phyloP scores from a whole-genome alignment of 1,140 invertebrate species.

The Calycopis cecrops region DNA sequence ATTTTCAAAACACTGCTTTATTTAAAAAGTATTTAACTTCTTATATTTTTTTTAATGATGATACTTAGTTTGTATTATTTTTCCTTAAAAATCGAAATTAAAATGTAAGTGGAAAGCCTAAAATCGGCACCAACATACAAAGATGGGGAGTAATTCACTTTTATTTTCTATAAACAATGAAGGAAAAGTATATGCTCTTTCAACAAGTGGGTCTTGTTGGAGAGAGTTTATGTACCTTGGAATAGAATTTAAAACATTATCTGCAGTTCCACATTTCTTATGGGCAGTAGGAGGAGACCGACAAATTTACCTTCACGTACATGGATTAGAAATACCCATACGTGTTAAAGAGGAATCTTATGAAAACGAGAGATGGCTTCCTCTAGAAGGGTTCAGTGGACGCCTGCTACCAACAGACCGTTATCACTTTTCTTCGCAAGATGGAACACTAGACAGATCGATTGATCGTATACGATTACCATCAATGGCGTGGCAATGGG shows the following conservation, averaged over 20 bases:
- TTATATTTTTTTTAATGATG: no score
- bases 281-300: slow-evolving; percentile 95
- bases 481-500: slow-evolving; percentile 95
- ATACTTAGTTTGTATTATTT: no score
- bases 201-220: slow-evolving; percentile 87
- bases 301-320: slow-evolving; percentile 93
- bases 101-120: no score
- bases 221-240: slow-evolving; percentile 88
- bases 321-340: slow-evolving; percentile 92
- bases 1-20: no score
- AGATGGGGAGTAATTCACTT: slow-evolving; percentile 78
- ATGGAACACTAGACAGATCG: slow-evolving; percentile 85
- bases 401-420: slow-evolving; percentile 90
- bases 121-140: slow-evolving; percentile 13
- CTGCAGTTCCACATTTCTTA: slow-evolving; percentile 87
- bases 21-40: no score
- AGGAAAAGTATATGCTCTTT: slow-evolving; percentile 88
- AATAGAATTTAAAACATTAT: slow-evolving; percentile 90
- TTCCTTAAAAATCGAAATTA: no score
- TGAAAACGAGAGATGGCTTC: slow-evolving; percentile 95
- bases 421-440: slow-evolving; percentile 87
- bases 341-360: slow-evolving; percentile 92
- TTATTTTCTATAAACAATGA: slow-evolving; percentile 91
- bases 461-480: slow-evolving; percentile 89
- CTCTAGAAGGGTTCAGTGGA: slow-evolving; percentile 90